These are phyloP conservation scores for Ceyx cyanopectus DNA, from an alignment of 2,113 vertebrate genomes.

Conservation along the genomic window DNA sequence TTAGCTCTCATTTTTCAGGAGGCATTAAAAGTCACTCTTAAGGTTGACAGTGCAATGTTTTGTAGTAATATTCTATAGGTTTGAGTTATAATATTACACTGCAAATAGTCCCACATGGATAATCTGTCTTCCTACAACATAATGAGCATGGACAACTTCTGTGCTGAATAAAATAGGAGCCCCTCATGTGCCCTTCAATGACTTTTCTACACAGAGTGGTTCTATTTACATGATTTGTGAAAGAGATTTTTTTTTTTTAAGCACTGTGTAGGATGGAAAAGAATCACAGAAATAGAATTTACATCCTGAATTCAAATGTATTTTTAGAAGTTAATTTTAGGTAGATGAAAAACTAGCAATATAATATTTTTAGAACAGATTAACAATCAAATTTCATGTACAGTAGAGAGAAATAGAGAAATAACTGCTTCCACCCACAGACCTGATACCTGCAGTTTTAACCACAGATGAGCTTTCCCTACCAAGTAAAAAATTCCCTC, in stretches of 20 bases:
- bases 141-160: background rate
- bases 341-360: background rate
- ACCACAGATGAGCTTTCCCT: background rate
- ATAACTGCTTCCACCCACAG: background rate
- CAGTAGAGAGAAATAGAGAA: background rate
- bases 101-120: background rate
- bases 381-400: background rate
- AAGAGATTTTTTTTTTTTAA: background rate
- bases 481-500: background rate
- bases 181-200: background rate
- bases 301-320: background rate
- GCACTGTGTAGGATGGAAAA: background rate
- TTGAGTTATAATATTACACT: background rate
- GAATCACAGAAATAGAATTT: background rate
- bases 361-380: background rate
- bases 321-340: background rate
- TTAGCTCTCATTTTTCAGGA: background rate
- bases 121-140: background rate
- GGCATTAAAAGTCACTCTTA: background rate
- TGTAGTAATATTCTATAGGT: background rate
- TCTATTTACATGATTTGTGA: background rate
- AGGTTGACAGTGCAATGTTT: background rate
- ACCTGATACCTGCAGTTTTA: background rate
- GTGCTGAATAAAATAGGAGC: background rate
- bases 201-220: background rate